Evolutionary conservation across 2,113 vertebrate species (phyloP), one percentile per base, ranked within the genome.

Genomic region (Gobiocypris rarus): DNA sequence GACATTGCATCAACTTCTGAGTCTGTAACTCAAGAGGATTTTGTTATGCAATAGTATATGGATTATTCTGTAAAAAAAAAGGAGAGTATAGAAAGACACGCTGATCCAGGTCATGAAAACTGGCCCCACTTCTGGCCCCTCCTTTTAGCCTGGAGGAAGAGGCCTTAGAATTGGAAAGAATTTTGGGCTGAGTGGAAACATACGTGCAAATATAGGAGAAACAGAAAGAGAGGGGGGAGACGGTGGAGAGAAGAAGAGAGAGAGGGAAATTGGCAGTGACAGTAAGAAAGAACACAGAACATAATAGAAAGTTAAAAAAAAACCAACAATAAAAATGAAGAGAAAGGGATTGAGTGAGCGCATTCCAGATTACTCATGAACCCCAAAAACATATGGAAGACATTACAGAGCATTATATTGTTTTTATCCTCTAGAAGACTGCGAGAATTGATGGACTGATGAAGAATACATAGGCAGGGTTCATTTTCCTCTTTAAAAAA

Each of bases 121-220:
- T 82, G 78, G 70, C 28, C 80, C 45, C 17, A 69, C 70, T 82
- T 86, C 89, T 83, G 79, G 45, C 45, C 89, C 87, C 86, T 85
- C 83, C 69, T 79, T 79, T 86, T 85, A 78, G 90, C 89, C 79
- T 87, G 88, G 58, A 79, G 89, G 87, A 88, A 83, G 79, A 78
- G 90, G 90, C 89, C 90, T 91, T 87, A 87, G 50, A 84, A 17
- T 7, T 83, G 84, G 81, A 86, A 89, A 88, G 85, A 83, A 75
- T 86, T 89, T 91, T 88, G 82, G 85, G 24, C 88, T 92, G 92
- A 95, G 93, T 94, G 93, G 90, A 94, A 93, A 88, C 92, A 93
- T 93, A 92, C 90, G 88, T 75, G n/a, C 59, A 82, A 81, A 65
- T 75, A 61, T 78, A 78, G 71, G 73, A 54, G 34, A 73, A 71